Base-by-base conservation (phyloP, 2,797 vertebrate genomes). In the Gobionotothen gibberifrons region DNA sequence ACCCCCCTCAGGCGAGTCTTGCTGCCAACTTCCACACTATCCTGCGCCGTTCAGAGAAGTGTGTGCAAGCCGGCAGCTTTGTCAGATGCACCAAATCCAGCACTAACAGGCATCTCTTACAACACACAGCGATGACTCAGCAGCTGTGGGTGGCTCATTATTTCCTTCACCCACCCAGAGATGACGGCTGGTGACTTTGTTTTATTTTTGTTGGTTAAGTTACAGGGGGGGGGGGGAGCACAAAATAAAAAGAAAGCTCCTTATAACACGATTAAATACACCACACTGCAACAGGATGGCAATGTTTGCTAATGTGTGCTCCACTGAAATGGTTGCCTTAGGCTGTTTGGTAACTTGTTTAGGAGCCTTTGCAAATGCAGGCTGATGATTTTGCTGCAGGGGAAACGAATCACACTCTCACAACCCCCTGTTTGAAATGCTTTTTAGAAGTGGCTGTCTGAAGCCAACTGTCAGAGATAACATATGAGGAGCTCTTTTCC, bases 141-240 rank as follows among this genome's bases (percentile, higher is more conserved):
- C 80, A 69, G 29, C 84, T 2, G 73, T 81, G 73, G 90, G 82
- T 4, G 26, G 63, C 81, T 90, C 86, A 79, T 92, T 92, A 91
- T 86, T 87, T 85, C 71, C 56, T 76, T 83, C 83, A 78, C 63
- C 75, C 84, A 82, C 72, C 47, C 56, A 59, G 75, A 75, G 61
- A 81, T 65, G 76, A 77, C 68, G 64, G 52, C 57, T 54, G 52
- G 22, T 75, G 84, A 78, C 69, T 88, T 81, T 68, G 64, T 86
- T 81, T 79, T 79, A 61, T 63, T 89, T 26, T 83, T 79, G 72
- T 81, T 80, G 81, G 58, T 72, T 81, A 75, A 82, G 29, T 0
- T 70, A 63, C 52, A 64, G 16, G 51, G 8, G 29, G 9, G 16
- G 51, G 8, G 29, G 9, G 4, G 32, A 48, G 56, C 21, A 54